Evolutionary conservation across 2,888 invertebrate genomes (phyloP).

Genomic region (Dicyrtoma fusca): DNA sequence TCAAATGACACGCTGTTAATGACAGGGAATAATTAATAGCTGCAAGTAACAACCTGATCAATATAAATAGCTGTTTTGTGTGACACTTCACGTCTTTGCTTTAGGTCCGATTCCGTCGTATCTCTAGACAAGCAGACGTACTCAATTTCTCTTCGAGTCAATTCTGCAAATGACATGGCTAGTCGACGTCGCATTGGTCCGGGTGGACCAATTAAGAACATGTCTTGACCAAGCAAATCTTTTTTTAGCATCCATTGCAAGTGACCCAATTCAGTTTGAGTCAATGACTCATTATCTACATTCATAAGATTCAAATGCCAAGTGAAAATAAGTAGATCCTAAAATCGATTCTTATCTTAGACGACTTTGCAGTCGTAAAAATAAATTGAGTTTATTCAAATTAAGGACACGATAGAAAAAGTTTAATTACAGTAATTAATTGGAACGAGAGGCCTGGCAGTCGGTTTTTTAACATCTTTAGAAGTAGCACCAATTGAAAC

Average conservation of each 20-base stretch:
- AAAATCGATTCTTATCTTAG: not conserved
- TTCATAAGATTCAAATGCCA: not conserved
- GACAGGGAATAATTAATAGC: not conserved
- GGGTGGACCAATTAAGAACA: constrained; percentile 90
- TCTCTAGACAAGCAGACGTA: constrained; percentile 92
- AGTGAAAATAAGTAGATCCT: not conserved
- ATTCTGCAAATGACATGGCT: constrained; percentile 84
- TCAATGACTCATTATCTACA: constrained; percentile 30
- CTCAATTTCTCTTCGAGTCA: constrained; percentile 87
- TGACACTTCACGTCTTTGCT: constrained; percentile 90
- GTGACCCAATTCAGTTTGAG: constrained; percentile 48
- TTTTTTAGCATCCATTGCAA: constrained; percentile 97
- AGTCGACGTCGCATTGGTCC: constrained; percentile 80
- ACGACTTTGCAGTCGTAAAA: not conserved
- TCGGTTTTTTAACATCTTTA: constrained; percentile 46
- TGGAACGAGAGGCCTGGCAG: constrained; percentile 42
- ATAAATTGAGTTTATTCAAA: not conserved
- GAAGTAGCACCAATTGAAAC: constrained; percentile 44
- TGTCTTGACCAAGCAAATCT: constrained; percentile 88
- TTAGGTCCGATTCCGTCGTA: constrained; percentile 95
- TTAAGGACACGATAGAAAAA: constrained; percentile 9
- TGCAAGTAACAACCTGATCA: constrained; percentile 72
- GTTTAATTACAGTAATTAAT: constrained; percentile 46
- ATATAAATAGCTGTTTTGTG: constrained; percentile 86
- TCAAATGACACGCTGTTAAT: not conserved